Percentiles rank a stretch among this genome's conserved stretches.
Evolutionary conservation across 2,888 invertebrate genomes (phyloP).

Genomic region (Nomada goodeniana): DNA sequence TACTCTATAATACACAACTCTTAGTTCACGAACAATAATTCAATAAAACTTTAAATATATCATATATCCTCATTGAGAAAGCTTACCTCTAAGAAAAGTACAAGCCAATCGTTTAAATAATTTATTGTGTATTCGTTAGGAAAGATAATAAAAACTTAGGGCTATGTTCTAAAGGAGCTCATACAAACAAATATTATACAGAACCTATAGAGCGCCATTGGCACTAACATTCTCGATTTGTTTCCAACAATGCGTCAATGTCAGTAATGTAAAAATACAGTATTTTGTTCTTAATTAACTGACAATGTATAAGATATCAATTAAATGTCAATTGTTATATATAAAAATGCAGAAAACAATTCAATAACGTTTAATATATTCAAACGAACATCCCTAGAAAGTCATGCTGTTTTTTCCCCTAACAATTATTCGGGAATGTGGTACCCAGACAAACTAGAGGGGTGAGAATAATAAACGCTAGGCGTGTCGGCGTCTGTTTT

Average conservation of each 20-base stretch:
- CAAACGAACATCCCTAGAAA: slow-evolving; percentile 43
- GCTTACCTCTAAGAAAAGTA: slow-evolving; percentile 15
- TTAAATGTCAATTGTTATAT: background rate
- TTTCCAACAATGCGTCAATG: slow-evolving; percentile 9
- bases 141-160: slow-evolving; percentile 14
- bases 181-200: background rate
- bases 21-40: slow-evolving; percentile 17
- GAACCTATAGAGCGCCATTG: background rate
- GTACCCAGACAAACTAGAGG: slow-evolving; percentile 61
- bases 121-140: slow-evolving; percentile 5
- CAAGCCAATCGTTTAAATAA: slow-evolving; percentile 19
- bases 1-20: slow-evolving; percentile 20
- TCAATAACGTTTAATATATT: background rate
- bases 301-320: background rate
- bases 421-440: slow-evolving; percentile 73
- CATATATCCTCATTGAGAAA: slow-evolving; percentile 59
- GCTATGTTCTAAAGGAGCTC: slow-evolving; percentile 18
- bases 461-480: slow-evolving; percentile 79
- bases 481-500: slow-evolving; percentile 81
- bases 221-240: background rate
- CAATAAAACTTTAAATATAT: slow-evolving; percentile 8
- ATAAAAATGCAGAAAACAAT: background rate
- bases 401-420: slow-evolving; percentile 51
- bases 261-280: background rate
- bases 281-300: background rate